A percentile compares a stretch with the other conserved stretches of the same genome.
These are phyloP conservation scores for Eupeodes latifasciatus DNA, from an alignment of 2,888 invertebrate species.

Conservation along the genomic window DNA sequence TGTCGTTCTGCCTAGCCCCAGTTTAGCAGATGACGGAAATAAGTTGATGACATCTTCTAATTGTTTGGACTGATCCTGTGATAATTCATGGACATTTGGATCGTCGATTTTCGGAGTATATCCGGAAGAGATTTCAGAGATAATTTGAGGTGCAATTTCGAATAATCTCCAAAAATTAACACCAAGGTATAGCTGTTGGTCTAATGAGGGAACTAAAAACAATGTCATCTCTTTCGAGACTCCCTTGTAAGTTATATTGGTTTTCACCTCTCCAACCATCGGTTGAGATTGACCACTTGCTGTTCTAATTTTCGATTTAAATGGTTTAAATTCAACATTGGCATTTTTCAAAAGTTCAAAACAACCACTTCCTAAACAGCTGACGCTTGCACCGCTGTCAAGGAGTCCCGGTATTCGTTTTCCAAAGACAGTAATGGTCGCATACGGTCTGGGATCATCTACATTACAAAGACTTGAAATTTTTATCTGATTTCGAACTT, in stretches of 20 bases:
- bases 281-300: not conserved
- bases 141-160: not conserved
- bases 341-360: not conserved
- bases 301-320: not conserved
- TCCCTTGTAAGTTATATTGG: not conserved
- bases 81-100: not conserved
- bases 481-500: too few species aligned
- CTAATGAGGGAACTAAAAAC: not conserved
- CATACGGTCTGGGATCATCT: not conserved
- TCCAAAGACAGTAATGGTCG: not conserved
- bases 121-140: not conserved
- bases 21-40: not conserved
- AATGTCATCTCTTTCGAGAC: not conserved
- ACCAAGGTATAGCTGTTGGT: constrained; percentile 2
- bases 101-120: not conserved
- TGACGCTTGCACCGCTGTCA: too few species aligned
- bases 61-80: not conserved
- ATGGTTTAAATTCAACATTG: not conserved
- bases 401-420: not conserved
- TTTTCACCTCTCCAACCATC: too few species aligned
- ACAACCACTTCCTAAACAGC: not conserved
- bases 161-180: not conserved
- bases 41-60: not conserved
- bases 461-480: too few species aligned
- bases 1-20: not conserved